phyloP scores from a whole-genome alignment of 1,140 invertebrate genomes.

The Trypoxylus dichotomus region DNA sequence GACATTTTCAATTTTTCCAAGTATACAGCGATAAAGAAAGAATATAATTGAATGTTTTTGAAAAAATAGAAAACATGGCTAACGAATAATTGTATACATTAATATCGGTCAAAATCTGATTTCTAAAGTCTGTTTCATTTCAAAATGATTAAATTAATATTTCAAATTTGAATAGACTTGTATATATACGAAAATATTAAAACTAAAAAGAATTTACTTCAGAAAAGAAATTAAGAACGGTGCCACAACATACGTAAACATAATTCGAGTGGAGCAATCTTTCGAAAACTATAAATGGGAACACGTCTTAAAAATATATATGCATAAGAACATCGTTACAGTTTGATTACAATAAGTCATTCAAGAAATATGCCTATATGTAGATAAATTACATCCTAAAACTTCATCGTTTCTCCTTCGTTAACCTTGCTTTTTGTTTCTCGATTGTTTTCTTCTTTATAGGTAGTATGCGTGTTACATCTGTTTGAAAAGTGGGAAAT shows the following conservation, averaged over 20 bases:
- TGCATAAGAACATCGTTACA: slow-evolving; percentile 31
- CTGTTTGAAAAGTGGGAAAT: not conserved
- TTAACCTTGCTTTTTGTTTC: not conserved
- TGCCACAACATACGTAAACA: not conserved
- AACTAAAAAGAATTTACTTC: too few species aligned
- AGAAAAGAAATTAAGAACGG: too few species aligned
- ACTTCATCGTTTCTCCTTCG: not conserved
- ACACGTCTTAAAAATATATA: slow-evolving; percentile 4
- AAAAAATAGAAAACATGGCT: too few species aligned
- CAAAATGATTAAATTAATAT: too few species aligned
- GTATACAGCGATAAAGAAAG: too few species aligned
- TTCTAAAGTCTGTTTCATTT: too few species aligned
- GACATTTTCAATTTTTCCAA: too few species aligned
- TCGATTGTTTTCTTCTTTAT: not conserved
- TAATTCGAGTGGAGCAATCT: slow-evolving; percentile 14
- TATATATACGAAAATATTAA: too few species aligned
- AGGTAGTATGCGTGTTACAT: not conserved
- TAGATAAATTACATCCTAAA: slow-evolving; percentile 24
- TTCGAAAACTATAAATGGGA: not conserved
- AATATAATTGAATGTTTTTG: too few species aligned
- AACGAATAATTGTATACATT: too few species aligned
- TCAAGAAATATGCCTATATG: slow-evolving; percentile 24
- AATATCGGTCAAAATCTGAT: too few species aligned
- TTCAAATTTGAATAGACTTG: too few species aligned
- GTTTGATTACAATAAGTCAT: slow-evolving; percentile 33